Evolutionary conservation across 2,113 vertebrate genomes (phyloP).

Genomic region (Pelobates fuscus): DNA sequence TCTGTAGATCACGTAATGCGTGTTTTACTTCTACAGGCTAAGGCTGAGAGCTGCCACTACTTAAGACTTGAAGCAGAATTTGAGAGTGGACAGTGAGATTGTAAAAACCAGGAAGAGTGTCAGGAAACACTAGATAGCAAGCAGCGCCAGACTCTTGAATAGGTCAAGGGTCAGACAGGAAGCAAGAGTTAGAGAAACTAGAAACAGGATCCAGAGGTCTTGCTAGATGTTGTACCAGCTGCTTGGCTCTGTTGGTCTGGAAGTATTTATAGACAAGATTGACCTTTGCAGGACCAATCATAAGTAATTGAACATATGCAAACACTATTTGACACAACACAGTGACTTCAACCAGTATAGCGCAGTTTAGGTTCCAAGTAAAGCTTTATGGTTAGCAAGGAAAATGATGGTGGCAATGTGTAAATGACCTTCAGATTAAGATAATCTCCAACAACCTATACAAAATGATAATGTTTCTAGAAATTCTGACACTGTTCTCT

Average conservation of each 20-base stretch:
- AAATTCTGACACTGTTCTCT: no score
- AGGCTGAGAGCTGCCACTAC: background rate
- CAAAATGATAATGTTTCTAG: no score
- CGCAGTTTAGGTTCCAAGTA: background rate
- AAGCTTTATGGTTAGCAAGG: background rate
- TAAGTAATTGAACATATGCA: slow-evolving; percentile 36
- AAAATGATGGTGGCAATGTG: background rate
- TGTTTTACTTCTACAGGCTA: no score
- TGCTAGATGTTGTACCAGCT: slow-evolving; percentile 26
- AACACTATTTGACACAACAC: slow-evolving; percentile 11
- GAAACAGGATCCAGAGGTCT: slow-evolving; percentile 44
- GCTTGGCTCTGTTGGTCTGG: slow-evolving; percentile 25
- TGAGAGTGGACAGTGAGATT: background rate
- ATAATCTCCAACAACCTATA: no score
- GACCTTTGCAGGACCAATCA: slow-evolving; percentile 46
- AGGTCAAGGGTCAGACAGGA: slow-evolving; percentile 44
- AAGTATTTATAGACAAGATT: slow-evolving; percentile 47
- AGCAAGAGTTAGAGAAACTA: slow-evolving; percentile 20
- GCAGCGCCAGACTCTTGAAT: background rate
- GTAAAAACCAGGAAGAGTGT: slow-evolving; percentile 11
- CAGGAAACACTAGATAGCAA: slow-evolving; percentile 19
- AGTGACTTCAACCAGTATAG: background rate
- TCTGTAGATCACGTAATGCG: no score
- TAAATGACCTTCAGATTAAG: no score
- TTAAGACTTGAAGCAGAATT: background rate